Base-by-base conservation (phyloP, 2,113 vertebrate genomes). In the Thalassoma bifasciatum region DNA sequence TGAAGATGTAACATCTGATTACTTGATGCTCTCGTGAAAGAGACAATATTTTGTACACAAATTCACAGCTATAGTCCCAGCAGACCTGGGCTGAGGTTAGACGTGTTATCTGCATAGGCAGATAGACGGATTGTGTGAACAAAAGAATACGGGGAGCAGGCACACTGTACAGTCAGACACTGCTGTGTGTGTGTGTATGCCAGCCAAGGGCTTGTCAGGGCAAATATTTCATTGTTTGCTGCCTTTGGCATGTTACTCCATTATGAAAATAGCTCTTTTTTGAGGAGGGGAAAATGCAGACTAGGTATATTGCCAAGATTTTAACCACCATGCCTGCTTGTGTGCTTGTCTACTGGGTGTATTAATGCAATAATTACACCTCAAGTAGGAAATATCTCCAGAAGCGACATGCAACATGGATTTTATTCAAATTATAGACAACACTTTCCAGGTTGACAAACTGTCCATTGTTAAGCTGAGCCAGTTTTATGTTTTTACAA, bases 121-220 rank as follows among this genome's bases (percentile, higher is more conserved):
- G 64, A 74, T n/a, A 76, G 63, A 68, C 54, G 71, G 67, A 72
- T 60, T 79, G 23, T 68, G 72, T 69, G 90, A 90, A 90, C 90
- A 91, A 91, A 91, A 89, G 85, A 88, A 88, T 76, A 49, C 16
- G 23, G 75, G 53, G 82, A 72, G 60, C 51, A 85, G 60, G 46
- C 84, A 30, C 44, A 66, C 30, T 73, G 62, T 58, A 66, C 73
- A 64, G 52, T 56, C 74, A 82, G 66, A 59, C 68, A 68, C 54
- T 12, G 44, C 66, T 65, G 53, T 24, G 66, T 14, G 53, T 24
- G 66, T 14, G 17, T 21, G 11, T 30, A 30, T 64, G 51, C 65
- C 75, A 82, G 68, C 47, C 70, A 67, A 38, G 46, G 81, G 76
- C 77, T 86, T 82, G 82, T 86, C 78, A 63, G 74, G 69, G 72